Conservation (phyloP, 2,797 vertebrate genomes). For the Aselliscus stoliczkanus region DNA sequence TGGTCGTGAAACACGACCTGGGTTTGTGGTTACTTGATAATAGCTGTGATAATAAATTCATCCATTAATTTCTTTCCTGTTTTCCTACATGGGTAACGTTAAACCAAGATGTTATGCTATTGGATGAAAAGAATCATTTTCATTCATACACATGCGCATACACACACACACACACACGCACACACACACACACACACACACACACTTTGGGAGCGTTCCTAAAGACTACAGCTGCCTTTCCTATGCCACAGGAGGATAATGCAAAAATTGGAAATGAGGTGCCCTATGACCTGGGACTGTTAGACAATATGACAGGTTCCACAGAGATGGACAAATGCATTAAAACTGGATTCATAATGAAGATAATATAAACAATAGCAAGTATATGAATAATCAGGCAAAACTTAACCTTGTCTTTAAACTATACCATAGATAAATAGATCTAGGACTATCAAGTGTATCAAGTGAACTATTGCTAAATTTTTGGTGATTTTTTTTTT, state of each 20-base stretch:
- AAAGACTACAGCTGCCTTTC: neutral
- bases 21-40: conserved; percentile 64
- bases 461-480: neutral
- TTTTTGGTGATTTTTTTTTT: neutral
- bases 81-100: conserved; percentile 49
- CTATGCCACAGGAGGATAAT: neutral
- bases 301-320: neutral
- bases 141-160: neutral
- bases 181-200: neutral
- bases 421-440: neutral
- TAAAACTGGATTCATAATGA: neutral
- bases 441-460: neutral
- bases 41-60: conserved; percentile 72
- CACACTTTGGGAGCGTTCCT: neutral
- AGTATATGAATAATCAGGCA: neutral
- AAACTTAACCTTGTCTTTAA: neutral
- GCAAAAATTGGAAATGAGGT: neutral
- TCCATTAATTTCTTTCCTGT: conserved; percentile 73
- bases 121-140: conserved; percentile 58
- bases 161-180: neutral
- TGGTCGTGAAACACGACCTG: conserved; percentile 63
- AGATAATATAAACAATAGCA: neutral
- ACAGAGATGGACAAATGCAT: neutral
- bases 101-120: conserved; percentile 63
- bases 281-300: neutral